Evolutionary conservation across 2,888 invertebrate species (phyloP).

Genomic region (Biston stratarius): DNA sequence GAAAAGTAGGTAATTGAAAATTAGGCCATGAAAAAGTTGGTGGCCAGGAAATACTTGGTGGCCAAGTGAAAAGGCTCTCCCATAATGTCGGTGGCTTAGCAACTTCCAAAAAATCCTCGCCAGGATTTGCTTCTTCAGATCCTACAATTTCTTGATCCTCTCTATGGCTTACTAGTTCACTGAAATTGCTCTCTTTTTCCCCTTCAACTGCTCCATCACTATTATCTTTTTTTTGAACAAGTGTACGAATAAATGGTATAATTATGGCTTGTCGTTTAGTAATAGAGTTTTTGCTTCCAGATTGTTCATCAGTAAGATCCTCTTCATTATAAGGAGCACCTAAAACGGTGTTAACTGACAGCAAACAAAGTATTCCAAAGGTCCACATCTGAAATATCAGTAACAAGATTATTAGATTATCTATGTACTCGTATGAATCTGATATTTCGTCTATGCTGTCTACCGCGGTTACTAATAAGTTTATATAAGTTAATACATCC

Average conservation of each 20-base stretch:
- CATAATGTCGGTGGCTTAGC: constrained; percentile 22
- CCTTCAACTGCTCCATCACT: constrained; percentile 15
- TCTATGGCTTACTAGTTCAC: not conserved
- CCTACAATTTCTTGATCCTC: constrained; percentile 23
- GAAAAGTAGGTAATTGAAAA: not conserved
- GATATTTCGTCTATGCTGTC: not conserved
- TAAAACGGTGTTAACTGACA: constrained; percentile 52
- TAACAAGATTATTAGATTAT: not conserved
- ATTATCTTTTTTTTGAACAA: constrained; percentile 10
- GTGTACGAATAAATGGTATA: not conserved
- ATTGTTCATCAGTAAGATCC: not conserved
- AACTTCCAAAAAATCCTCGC: constrained; percentile 12
- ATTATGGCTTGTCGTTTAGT: not conserved
- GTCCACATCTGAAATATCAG: constrained; percentile 59
- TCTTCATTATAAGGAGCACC: constrained; percentile 43
- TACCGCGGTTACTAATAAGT: too few species aligned
- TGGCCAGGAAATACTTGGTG: constrained; percentile 19
- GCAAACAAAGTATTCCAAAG: constrained; percentile 55
- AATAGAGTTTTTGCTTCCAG: constrained; percentile 27
- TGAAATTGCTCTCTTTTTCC: constrained; percentile 16
- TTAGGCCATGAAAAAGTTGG: constrained; percentile 18
- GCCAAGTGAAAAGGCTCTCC: constrained; percentile 10
- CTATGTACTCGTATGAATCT: not conserved
- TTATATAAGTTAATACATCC: too few species aligned
- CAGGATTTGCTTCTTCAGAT: constrained; percentile 27